phyloP scores from a whole-genome alignment of 35 echinoderm and acorn worm genomes.

The Acanthaster planci region DNA sequence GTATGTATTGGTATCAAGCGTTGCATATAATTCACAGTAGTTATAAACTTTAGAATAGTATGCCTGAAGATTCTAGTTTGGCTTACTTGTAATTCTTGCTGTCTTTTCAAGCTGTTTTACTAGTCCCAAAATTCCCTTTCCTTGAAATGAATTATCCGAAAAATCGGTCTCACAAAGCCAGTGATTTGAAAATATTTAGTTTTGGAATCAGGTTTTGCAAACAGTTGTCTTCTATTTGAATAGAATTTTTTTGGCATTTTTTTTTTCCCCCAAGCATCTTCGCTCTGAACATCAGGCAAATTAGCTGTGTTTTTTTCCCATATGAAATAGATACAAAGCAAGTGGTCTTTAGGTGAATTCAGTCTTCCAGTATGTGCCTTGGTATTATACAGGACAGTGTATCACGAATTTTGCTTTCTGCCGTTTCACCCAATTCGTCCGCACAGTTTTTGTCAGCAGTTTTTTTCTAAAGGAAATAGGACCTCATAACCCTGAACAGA shows the following conservation, averaged over 20 bases:
- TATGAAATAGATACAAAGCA: constrained; percentile 3
- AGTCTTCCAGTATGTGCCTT: constrained; percentile 28
- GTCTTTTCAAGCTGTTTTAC: background rate
- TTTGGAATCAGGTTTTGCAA: background rate
- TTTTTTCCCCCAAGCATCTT: background rate
- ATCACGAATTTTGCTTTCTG: no score
- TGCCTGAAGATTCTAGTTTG: background rate
- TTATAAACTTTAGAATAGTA: background rate
- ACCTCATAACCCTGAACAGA: no score
- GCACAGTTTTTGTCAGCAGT: no score
- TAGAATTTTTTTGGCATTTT: constrained; percentile 1
- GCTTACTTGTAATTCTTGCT: constrained; percentile 10
- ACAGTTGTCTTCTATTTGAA: background rate
- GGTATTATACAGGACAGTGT: background rate
- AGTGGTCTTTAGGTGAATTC: background rate
- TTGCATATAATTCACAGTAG: constrained; percentile 23
- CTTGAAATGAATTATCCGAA: background rate
- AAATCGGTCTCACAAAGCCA: background rate
- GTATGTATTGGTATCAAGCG: constrained; percentile 6
- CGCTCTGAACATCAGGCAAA: background rate
- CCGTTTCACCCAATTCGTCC: no score
- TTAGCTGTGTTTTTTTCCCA: background rate
- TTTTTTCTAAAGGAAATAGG: no score
- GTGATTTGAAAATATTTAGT: background rate
- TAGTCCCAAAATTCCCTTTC: constrained; percentile 14